Evolutionary conservation across 2,888 invertebrate species (phyloP).

Genomic region (Cerastis rubricosa): DNA sequence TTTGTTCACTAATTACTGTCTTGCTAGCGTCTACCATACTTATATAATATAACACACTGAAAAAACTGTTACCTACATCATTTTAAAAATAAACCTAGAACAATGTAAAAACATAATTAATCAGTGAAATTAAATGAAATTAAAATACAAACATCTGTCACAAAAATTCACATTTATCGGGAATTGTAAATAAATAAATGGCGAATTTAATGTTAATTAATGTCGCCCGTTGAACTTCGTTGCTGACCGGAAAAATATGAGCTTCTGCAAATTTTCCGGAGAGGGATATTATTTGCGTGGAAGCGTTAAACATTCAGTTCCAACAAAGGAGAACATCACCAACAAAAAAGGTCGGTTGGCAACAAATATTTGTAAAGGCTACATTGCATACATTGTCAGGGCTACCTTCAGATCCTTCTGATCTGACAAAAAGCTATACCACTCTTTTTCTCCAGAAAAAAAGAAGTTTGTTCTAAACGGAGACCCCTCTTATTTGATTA

Average conservation of each 20-base stretch:
- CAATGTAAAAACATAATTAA: conserved; percentile 75
- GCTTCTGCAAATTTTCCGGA: conserved; percentile 20
- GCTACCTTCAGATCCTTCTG: neutral
- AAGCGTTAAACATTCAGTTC: conserved; percentile 8
- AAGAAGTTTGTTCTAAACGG: neutral
- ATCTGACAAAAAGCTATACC: neutral
- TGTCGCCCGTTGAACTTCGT: conserved; percentile 17
- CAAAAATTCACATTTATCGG: conserved; percentile 15
- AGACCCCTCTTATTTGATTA: neutral
- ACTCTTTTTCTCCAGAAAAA: neutral
- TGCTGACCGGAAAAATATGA: conserved; percentile 23
- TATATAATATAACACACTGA: conserved; percentile 40
- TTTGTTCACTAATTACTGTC: conserved; percentile 32
- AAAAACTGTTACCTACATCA: conserved; percentile 59
- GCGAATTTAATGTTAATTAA: conserved; percentile 36
- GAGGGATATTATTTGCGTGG: conserved; percentile 27
- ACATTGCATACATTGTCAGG: neutral
- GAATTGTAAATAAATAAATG: conserved; percentile 37
- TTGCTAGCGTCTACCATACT: conserved; percentile 48
- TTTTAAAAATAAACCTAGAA: conserved; percentile 89
- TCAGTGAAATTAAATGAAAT: conserved; percentile 46
- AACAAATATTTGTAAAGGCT: conserved; percentile 29
- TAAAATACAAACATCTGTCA: conserved; percentile 4
- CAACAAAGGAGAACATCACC: conserved; percentile 5
- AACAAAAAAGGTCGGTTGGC: conserved; percentile 13